A percentile compares a stretch with the other conserved stretches of the same genome.
Conservation (phyloP, 2,888 invertebrate genomes). For the Ochlodes sylvanus region DNA sequence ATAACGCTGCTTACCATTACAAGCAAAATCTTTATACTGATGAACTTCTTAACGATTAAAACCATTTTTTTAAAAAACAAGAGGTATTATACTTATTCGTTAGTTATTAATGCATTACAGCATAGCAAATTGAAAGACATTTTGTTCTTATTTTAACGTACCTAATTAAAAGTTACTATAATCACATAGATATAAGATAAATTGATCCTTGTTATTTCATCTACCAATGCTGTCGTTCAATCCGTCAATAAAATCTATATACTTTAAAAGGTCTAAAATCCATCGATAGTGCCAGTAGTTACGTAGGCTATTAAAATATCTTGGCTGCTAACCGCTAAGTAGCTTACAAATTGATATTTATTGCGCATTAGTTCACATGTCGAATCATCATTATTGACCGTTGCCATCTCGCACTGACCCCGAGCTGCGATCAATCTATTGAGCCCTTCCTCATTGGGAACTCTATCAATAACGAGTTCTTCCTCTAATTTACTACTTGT, state of each 20-base stretch:
- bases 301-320: constrained; percentile 30
- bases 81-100: too few relatives aligned
- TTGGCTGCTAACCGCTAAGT: constrained; percentile 20
- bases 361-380: constrained; percentile 69
- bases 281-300: constrained; percentile 13
- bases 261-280: not conserved
- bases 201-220: too few relatives aligned
- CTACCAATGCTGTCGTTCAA: not conserved
- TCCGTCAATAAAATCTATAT: not conserved
- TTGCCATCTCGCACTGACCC: constrained; percentile 72
- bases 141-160: too few relatives aligned
- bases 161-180: too few relatives aligned
- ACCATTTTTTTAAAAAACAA: too few relatives aligned
- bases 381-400: constrained; percentile 72
- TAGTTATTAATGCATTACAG: too few relatives aligned
- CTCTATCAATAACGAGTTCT: constrained; percentile 42
- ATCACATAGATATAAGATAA: too few relatives aligned
- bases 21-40: too few relatives aligned
- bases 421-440: constrained; percentile 70
- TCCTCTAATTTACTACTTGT: constrained; percentile 36
- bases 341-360: constrained; percentile 66
- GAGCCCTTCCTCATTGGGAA: constrained; percentile 63
- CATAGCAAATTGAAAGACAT: too few relatives aligned
- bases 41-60: too few relatives aligned
- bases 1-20: too few relatives aligned